phyloP scores from a whole-genome alignment of 2,888 invertebrate genomes.

The Drosophila subquinaria region DNA sequence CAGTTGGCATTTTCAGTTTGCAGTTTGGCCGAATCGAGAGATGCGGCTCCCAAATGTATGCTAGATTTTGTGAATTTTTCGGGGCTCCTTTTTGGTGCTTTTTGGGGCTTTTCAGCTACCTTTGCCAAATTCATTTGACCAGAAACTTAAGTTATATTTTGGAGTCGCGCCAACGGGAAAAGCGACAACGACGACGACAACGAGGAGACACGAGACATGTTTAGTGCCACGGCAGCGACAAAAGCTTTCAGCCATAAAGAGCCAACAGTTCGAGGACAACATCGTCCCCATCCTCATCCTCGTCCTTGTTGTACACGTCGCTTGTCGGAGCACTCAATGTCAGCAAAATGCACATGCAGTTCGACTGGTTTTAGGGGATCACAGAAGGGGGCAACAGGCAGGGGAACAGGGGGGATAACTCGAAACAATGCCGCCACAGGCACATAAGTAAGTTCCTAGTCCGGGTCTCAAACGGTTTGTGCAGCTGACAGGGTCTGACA shows the following conservation, averaged over 20 bases:
- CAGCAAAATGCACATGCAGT: constrained; percentile 73
- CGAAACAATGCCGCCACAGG: constrained; percentile 68
- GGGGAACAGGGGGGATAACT: background rate
- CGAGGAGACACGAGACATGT: constrained; percentile 71
- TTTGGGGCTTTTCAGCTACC: constrained; percentile 67
- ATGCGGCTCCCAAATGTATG: constrained; percentile 54
- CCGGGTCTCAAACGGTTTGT: constrained; percentile 13
- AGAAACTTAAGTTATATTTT: constrained; percentile 85
- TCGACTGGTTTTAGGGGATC: constrained; percentile 21
- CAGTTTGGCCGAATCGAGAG: background rate
- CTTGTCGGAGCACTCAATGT: constrained; percentile 78
- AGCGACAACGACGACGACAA: constrained; percentile 20
- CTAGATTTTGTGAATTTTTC: constrained; percentile 42
- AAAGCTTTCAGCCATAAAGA: constrained; percentile 84
- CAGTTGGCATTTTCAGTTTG: constrained; percentile 33
- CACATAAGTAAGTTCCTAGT: constrained; percentile 30
- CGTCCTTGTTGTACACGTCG: constrained; percentile 66
- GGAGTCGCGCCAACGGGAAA: constrained; percentile 72
- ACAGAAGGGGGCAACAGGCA: background rate
- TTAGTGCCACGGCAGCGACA: constrained; percentile 82
- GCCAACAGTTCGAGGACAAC: constrained; percentile 56
- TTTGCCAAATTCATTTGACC: constrained; percentile 85
- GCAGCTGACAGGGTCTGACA: constrained; percentile 65
- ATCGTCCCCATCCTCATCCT: constrained; percentile 13
- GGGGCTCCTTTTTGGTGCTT: constrained; percentile 49